Evolutionary conservation across 2,888 invertebrate species (phyloP), one percentile per base, ranked within the genome.

Genomic region (Leucophora obtusa): DNA sequence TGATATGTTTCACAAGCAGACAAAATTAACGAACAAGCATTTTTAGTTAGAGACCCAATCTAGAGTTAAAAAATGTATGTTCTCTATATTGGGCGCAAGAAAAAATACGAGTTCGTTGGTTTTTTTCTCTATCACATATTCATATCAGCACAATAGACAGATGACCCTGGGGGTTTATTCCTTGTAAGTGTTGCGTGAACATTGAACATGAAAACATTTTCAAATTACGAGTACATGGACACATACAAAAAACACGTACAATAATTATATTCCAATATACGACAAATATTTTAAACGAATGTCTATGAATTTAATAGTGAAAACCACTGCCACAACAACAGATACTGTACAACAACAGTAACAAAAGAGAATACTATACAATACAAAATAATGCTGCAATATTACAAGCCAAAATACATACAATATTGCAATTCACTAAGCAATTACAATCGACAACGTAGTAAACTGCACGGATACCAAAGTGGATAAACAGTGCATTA

Each of bases 331-430:
- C 60, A 24, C 35, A 50, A 28, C 11, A 50, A 17, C 14, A 51
- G 62, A 38, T 18, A 59, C 18, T 18, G 28, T 28, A 56, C 33
- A 35, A n/a, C 8, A 15, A 28, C 56, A 56, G 56, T 15, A 24
- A 54, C 43, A 65, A 33, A 59, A 53, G n/a, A n/a, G 43, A n/a
- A n/a, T 6, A 47, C 14, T 14, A 14, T n/a, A 47, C 14, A 11
- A 38, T 14, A 24, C 50, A 59, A 60, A 77, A 65, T 71, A 24
- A 54, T 47, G 35, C 54, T 35, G 47, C 54, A 66, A 60, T 15
- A 59, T 17, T 43, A 54, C 70, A 59, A 59, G 58, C 51, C 53
- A 54, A 59, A 69, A 69, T 5, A 15, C 15, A 56, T 1, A 50
- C 51, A 54, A 43, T 56, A 17, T 33, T 43, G 24, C 60, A 62